Conservation (phyloP, 1,140 invertebrate species). For the Camponotus floridanus region DNA sequence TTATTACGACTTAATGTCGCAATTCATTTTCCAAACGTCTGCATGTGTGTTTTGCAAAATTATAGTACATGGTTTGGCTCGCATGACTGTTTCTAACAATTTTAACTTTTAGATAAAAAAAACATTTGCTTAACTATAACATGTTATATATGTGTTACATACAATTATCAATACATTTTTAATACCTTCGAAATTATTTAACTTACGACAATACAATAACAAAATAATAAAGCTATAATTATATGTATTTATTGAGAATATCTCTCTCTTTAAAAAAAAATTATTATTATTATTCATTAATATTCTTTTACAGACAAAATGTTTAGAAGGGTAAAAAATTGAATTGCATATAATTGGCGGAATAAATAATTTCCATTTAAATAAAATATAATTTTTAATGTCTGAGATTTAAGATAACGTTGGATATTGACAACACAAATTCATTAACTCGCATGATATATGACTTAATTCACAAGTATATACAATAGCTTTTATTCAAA, state of each 20-base stretch:
- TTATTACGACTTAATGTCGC: neutral
- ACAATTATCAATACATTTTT: neutral
- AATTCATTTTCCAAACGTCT: neutral
- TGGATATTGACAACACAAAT: neutral
- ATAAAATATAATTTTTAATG: constrained; percentile 5
- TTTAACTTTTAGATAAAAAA: no score
- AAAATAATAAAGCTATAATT: no score
- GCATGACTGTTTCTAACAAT: neutral
- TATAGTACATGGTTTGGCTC: no score
- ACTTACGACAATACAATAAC: neutral
- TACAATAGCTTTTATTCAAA: neutral
- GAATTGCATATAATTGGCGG: neutral
- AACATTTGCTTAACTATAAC: no score
- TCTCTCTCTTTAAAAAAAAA: no score
- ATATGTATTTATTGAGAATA: neutral
- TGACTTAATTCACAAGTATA: neutral
- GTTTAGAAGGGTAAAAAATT: neutral
- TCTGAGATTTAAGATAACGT: neutral
- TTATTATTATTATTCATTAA: neutral
- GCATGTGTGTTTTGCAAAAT: neutral
- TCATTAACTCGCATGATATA: neutral
- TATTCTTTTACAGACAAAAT: neutral
- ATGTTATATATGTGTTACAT: neutral
- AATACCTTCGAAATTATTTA: neutral
- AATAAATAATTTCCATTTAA: constrained; percentile 6